Percentiles rank a stretch among this genome's conserved stretches.
Evolutionary conservation across 2,113 vertebrate species (phyloP).

Genomic region (Oceanites oceanicus): DNA sequence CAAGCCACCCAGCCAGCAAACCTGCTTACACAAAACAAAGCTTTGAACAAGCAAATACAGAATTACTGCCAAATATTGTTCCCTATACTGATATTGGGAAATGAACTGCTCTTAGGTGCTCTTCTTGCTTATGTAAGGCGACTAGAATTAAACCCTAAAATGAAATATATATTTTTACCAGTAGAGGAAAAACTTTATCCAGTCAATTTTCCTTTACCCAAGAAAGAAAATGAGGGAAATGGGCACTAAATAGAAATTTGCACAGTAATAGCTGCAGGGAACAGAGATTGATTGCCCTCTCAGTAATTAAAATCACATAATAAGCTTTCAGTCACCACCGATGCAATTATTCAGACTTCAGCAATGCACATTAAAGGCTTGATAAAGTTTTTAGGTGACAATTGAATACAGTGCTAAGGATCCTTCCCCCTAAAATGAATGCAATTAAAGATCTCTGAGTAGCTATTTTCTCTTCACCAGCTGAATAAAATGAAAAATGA

Average conservation of each 20-base stretch:
- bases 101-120: background rate
- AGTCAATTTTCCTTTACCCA: background rate
- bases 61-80: background rate
- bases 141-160: background rate
- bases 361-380: conserved; percentile 17
- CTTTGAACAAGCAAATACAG: background rate
- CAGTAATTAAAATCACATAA: conserved; percentile 52
- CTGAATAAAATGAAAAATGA: background rate
- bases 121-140: background rate
- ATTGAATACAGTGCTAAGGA: background rate
- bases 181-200: background rate
- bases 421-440: background rate
- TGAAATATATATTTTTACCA: background rate
- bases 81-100: background rate
- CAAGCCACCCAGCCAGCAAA: background rate
- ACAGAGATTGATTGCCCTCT: conserved; percentile 9
- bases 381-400: conserved; percentile 39
- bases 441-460: background rate
- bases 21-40: background rate
- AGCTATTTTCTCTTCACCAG: background rate
- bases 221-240: background rate
- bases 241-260: background rate
- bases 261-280: background rate
- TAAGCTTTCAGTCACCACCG: conserved; percentile 30
- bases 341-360: conserved; percentile 38